Conservation (phyloP, 2,888 invertebrate genomes). For the Loripinus fragilis region DNA sequence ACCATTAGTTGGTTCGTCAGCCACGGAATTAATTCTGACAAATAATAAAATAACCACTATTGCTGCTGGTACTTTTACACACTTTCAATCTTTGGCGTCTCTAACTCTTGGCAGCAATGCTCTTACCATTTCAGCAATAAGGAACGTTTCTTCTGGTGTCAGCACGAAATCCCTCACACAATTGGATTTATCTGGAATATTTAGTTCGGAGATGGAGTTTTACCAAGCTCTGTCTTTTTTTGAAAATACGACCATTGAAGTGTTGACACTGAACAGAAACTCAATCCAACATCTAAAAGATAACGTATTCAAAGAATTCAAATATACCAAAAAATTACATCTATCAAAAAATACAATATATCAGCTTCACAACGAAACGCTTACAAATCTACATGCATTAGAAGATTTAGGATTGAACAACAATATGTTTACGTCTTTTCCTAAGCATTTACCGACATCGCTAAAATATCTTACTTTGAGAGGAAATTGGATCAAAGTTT, state of each 20-base stretch:
- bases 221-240: background rate
- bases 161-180: slow-evolving; percentile 58
- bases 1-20: slow-evolving; percentile 42
- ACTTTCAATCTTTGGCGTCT: slow-evolving; percentile 58
- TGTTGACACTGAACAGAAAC: background rate
- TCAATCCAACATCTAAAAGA: slow-evolving; percentile 39
- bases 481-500: slow-evolving; percentile 88
- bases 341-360: slow-evolving; percentile 61
- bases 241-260: background rate
- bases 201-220: background rate
- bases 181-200: slow-evolving; percentile 63
- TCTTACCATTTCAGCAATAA: slow-evolving; percentile 54
- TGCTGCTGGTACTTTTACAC: slow-evolving; percentile 54
- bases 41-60: slow-evolving; percentile 62
- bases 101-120: slow-evolving; percentile 68
- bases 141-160: slow-evolving; percentile 56
- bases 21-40: slow-evolving; percentile 63
- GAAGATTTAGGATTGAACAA: slow-evolving; percentile 59
- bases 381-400: slow-evolving; percentile 63
- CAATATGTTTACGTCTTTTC: slow-evolving; percentile 65
- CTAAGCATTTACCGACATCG: slow-evolving; percentile 63
- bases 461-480: slow-evolving; percentile 64
- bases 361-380: slow-evolving; percentile 48
- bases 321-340: slow-evolving; percentile 59
- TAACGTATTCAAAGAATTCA: slow-evolving; percentile 62